Conservation (phyloP, 2,888 invertebrate genomes). For the Drosophila cognata region DNA sequence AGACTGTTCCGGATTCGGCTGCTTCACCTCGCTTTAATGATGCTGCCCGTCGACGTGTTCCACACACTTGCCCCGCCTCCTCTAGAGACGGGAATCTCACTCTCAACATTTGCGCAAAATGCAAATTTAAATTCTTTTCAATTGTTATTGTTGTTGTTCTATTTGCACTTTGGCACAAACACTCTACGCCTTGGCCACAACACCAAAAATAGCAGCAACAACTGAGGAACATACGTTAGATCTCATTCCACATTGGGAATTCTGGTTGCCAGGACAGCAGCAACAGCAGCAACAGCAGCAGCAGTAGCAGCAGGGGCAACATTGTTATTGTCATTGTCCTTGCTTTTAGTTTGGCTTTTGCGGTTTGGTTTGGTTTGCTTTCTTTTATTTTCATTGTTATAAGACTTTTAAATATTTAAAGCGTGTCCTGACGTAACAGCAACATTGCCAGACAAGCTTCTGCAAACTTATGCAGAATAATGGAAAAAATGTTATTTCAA, state of each 20-base stretch:
- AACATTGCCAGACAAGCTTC: not conserved
- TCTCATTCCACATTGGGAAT: slow-evolving; percentile 62
- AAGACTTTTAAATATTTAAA: slow-evolving; percentile 73
- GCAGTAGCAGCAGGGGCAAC: slow-evolving; percentile 1
- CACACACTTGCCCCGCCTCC: slow-evolving; percentile 6
- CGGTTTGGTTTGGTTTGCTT: slow-evolving; percentile 25
- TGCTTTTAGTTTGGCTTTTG: slow-evolving; percentile 53
- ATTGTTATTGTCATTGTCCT: slow-evolving; percentile 54
- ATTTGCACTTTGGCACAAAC: slow-evolving; percentile 77
- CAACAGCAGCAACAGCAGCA: slow-evolving; percentile 17
- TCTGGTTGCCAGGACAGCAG: slow-evolving; percentile 21
- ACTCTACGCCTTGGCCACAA: slow-evolving; percentile 63
- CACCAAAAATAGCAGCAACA: slow-evolving; percentile 28
- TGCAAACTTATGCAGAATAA: slow-evolving; percentile 14
- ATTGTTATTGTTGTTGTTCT: slow-evolving; percentile 81
- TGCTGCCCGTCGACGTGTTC: slow-evolving; percentile 42
- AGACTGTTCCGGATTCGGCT: slow-evolving; percentile 43
- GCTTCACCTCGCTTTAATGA: slow-evolving; percentile 70
- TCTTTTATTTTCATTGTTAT: slow-evolving; percentile 55
- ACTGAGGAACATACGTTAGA: slow-evolving; percentile 68
- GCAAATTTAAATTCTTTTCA: slow-evolving; percentile 83
- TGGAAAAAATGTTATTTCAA: slow-evolving; percentile 27
- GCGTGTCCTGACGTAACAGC: slow-evolving; percentile 11
- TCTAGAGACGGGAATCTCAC: slow-evolving; percentile 16
- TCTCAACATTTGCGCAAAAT: slow-evolving; percentile 71